Conservation (phyloP, 2,113 vertebrate genomes). For the Nothocercus julius region DNA sequence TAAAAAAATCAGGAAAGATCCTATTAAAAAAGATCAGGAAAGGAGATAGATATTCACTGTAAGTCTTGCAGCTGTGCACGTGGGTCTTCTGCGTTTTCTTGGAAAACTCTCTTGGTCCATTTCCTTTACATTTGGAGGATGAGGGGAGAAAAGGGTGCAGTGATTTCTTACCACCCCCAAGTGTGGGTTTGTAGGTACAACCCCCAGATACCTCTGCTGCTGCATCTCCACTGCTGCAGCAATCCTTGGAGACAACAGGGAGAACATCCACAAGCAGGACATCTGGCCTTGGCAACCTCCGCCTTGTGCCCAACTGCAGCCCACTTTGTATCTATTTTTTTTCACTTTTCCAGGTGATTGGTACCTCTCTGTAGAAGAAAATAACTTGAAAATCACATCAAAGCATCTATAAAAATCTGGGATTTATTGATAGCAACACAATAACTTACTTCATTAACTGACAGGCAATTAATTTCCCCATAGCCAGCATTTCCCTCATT, state of each 20-base stretch:
- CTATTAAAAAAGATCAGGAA: not conserved
- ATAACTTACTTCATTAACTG: not conserved
- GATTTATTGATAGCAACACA: not conserved
- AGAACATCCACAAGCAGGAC: not conserved
- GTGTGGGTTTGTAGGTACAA: not conserved
- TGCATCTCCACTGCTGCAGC: not conserved
- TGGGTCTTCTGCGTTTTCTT: not conserved
- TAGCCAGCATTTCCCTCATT: not conserved
- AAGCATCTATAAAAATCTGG: not conserved
- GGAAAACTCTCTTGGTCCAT: not conserved
- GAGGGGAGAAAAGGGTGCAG: not conserved
- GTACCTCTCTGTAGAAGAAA: not conserved
- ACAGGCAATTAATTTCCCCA: not conserved
- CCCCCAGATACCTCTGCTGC: not conserved
- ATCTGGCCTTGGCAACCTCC: rapidly evolving
- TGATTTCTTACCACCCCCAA: not conserved
- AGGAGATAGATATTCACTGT: not conserved
- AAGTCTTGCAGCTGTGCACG: not conserved
- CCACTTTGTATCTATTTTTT: not conserved
- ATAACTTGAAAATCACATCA: not conserved
- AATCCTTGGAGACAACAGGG: not conserved
- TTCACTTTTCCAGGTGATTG: not conserved
- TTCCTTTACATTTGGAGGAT: not conserved
- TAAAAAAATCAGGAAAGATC: no score
- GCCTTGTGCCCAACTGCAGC: not conserved